Base-by-base conservation (phyloP, 1,140 invertebrate genomes). In the Sminthurides bifidus region DNA sequence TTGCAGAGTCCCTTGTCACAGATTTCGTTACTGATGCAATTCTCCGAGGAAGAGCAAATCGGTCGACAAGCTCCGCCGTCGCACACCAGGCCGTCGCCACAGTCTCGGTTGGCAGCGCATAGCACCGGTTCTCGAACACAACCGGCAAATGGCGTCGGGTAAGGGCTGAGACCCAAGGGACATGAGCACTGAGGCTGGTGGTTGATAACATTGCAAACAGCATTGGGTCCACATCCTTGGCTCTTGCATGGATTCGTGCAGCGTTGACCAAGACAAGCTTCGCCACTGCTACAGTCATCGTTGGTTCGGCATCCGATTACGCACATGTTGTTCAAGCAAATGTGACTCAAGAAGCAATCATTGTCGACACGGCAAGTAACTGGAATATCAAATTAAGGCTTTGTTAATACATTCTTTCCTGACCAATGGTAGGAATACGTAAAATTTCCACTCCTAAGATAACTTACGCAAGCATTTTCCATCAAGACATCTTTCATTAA, bases 261-360 rank as follows among this genome's bases (percentile, higher is more conserved):
- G 60, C 80, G 79, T 67, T 88, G 87, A 44, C 80, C 78, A 61
- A 81, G 72, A 61, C 88, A 92, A 0, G 84, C 79, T 69, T 90
- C 84, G 37, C 81, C 83, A 5, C 79, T 79, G 62, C 82, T 81
- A 68, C 90, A 93, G 68, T 92, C 89, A 62, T 87, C 83, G 66
- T 92, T 85, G 12, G 80, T 79, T 58, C 84, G 80, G 66, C 90
- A 93, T 10, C 89, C 90, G 64, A 84, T 83, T 44, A 83, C 77
- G 65, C 88, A 92, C 70, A 83, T 82, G 64, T 88, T 88, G 60
- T 81, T 78, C 26, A 88, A 70, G 67, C 88, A 92, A 59, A 92
- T 86, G 65, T 92, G 87, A 12, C 87, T 87, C 12, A 91, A 72
- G 76, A 90, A 91, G 67, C 89, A 92, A 65, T 92, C 89, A 61